A percentile compares a stretch with the other conserved stretches of the same genome.
phyloP scores from a whole-genome alignment of 2,888 invertebrate species.

The Myopa tessellatipennis region DNA sequence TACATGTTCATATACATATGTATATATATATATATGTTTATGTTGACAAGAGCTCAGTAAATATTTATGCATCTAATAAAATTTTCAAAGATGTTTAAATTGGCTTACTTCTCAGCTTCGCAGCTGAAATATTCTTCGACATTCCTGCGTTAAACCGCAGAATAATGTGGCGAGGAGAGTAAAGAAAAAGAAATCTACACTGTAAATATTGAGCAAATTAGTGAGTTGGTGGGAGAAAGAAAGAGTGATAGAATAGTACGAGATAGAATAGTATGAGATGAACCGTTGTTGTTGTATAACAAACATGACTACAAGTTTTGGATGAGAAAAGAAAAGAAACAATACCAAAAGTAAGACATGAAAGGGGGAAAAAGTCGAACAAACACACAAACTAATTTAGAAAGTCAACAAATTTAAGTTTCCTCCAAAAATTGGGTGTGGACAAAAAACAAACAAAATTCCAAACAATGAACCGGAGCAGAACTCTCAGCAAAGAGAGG shows the following conservation, averaged over 20 bases:
- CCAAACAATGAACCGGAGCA: background rate
- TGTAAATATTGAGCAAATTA: too few relatives aligned
- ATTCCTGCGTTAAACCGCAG: background rate
- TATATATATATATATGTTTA: background rate
- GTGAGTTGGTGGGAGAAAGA: too few relatives aligned
- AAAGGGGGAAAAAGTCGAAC: too few relatives aligned
- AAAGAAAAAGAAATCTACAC: background rate
- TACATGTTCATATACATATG: too few relatives aligned
- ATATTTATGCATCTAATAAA: background rate
- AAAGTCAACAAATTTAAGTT: too few relatives aligned
- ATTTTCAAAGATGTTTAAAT: background rate
- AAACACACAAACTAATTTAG: too few relatives aligned
- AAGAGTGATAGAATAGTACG: background rate
- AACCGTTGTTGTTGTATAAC: background rate
- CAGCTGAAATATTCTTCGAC: background rate
- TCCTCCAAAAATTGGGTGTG: too few relatives aligned
- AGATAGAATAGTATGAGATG: background rate
- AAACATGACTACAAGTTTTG: too few relatives aligned
- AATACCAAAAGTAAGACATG: too few relatives aligned
- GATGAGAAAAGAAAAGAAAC: too few relatives aligned
- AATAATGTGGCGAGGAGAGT: background rate
- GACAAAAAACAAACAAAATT: too few relatives aligned
- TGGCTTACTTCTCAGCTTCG: background rate
- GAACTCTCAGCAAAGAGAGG: background rate
- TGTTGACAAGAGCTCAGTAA: background rate